phyloP scores from a whole-genome alignment of 2,797 vertebrate species.

The Bradypus variegatus region DNA sequence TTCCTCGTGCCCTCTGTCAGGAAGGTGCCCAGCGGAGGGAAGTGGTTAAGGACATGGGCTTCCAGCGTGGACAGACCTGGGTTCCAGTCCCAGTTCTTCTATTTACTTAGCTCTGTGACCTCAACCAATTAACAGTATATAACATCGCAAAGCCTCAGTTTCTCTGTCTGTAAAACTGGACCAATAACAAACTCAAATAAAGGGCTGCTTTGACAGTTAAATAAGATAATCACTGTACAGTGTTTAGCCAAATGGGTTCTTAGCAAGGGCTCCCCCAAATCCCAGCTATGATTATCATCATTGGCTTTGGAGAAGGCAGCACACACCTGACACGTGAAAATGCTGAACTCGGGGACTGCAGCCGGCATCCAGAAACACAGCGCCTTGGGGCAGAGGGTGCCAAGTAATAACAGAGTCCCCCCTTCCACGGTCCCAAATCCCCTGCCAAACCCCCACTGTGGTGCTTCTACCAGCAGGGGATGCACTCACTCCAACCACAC shows the following conservation, averaged over 20 bases:
- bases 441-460: neutral
- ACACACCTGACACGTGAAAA: neutral
- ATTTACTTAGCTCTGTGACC: neutral
- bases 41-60: neutral
- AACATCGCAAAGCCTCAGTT: neutral
- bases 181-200: neutral
- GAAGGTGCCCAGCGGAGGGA: neutral
- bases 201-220: neutral
- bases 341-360: neutral
- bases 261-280: neutral
- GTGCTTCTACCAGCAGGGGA: neutral
- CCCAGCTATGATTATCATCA: neutral
- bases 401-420: neutral
- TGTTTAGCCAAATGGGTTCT: neutral
- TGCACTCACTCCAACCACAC: neutral
- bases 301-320: neutral
- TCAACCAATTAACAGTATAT: neutral
- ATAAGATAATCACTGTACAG: neutral
- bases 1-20: neutral
- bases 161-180: neutral
- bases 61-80: neutral
- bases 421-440: neutral
- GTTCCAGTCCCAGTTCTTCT: neutral
- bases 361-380: neutral
- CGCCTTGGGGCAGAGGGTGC: neutral